Base-by-base conservation (phyloP, 2,113 vertebrate species). In the Oplegnathus fasciatus region DNA sequence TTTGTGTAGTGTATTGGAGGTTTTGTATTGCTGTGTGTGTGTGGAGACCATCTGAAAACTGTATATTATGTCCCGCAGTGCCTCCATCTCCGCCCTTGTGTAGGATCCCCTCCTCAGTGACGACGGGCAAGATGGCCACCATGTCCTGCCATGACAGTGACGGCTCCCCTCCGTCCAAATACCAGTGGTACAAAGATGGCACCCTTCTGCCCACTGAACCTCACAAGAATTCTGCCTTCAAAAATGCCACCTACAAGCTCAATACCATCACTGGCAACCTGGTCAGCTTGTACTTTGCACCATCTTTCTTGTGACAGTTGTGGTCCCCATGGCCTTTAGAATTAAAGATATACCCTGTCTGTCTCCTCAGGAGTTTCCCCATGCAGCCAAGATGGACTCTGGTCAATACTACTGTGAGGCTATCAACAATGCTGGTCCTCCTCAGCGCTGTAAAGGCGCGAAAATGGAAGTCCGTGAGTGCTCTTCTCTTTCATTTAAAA, bases 391-490 rank as follows among this genome's bases (percentile, higher is more conserved):
- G 82, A 0, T 0, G 0, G 96, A 96, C 82, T 32, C 82, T 0
- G 96, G 90, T 9, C 13, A 73, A 0, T 96, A 96, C 78, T 86
- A 28, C 92, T 96, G 96, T 64, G 90, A 94, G 81, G 91, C 94
- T 15, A 0, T 0, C 58, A 96, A 96, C n/a, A 15, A 11, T 0
- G 91, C 91, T 14, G 96, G 95, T 2, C 37, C 87, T 10, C 0
- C 94, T 24, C 83, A 94, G 91, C 61, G 89, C 75, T 92, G 95
- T 22, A 64, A 20, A 79, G 10, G 60, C 4, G 8, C 54, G 5
- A 55, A 0, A 22, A 94, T 96, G 95, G 92, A 94, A 84, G 88
- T 95, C 75, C 88, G 96, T 96, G 90, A 95, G 95, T 95, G 32
- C 44, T 65, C 13, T 14, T 73, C 1, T 15, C 5, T 68, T 50